phyloP scores from a whole-genome alignment of 2,888 invertebrate genomes.

The Eristalis arbustorum region DNA sequence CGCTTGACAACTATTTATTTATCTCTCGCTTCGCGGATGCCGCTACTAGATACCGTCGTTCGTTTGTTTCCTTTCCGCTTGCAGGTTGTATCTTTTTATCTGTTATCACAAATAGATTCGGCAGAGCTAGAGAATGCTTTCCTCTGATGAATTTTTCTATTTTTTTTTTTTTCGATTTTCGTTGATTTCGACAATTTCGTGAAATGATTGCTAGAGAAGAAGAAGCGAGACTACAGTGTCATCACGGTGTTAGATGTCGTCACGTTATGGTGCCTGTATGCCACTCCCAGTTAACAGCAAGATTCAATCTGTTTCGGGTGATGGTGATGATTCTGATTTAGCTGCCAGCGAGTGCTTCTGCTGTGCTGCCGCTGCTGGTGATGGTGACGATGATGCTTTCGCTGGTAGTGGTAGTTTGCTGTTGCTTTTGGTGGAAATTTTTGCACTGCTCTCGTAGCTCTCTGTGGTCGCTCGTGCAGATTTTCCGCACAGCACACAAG shows the following conservation, averaged over 20 bases:
- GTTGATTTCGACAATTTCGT: slow-evolving; percentile 42
- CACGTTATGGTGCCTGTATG: slow-evolving; percentile 68
- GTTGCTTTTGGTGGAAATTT: slow-evolving; percentile 64
- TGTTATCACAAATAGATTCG: slow-evolving; percentile 38
- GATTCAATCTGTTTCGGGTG: slow-evolving; percentile 69
- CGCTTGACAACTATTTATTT: slow-evolving; percentile 32
- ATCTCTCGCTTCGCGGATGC: slow-evolving; percentile 5
- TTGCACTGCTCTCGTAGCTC: slow-evolving; percentile 36
- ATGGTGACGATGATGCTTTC: slow-evolving; percentile 44
- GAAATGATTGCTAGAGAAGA: slow-evolving; percentile 21
- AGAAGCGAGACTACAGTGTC: slow-evolving; percentile 65
- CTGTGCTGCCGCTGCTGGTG: slow-evolving; percentile 35
- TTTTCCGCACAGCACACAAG: background rate
- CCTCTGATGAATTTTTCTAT: slow-evolving; percentile 4
- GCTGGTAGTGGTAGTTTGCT: slow-evolving; percentile 60
- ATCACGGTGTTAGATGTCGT: slow-evolving; percentile 69
- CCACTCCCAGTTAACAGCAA: slow-evolving; percentile 70
- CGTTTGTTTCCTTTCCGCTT: background rate
- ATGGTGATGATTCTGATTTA: slow-evolving; percentile 61
- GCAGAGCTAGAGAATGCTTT: slow-evolving; percentile 13
- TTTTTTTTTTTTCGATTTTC: slow-evolving; percentile 19
- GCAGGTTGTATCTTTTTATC: slow-evolving; percentile 1
- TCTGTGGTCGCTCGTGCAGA: slow-evolving; percentile 16
- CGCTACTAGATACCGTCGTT: background rate
- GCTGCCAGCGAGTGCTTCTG: slow-evolving; percentile 19